These are phyloP conservation scores for Piaya cayana DNA, from an alignment of 2,113 vertebrate species.

Conservation along the genomic window DNA sequence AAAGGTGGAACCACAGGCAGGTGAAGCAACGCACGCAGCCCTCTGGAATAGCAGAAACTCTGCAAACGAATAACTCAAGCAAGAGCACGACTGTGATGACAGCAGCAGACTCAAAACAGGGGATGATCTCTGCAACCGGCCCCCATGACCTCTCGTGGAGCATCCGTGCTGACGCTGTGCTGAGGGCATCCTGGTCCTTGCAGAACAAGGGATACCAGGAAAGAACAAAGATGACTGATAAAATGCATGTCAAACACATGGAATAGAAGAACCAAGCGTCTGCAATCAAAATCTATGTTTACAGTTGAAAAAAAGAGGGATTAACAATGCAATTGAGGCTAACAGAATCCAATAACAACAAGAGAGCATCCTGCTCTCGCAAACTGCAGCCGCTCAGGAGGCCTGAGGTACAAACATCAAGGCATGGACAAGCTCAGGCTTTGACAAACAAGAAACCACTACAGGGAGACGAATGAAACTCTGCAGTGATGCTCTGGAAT, in stretches of 20 bases:
- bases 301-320: not conserved
- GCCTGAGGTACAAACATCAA: not conserved
- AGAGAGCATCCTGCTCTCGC: not conserved
- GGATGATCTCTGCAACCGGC: not conserved
- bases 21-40: rapidly evolving
- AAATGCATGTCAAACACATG: not conserved
- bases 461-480: not conserved
- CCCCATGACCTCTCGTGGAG: not conserved
- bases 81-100: not conserved
- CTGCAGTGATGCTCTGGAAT: not conserved
- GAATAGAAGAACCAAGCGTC: not conserved
- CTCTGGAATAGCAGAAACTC: not conserved
- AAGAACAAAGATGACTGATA: not conserved
- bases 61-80: not conserved
- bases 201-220: not conserved
- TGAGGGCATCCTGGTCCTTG: not conserved
- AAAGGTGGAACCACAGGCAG: not conserved
- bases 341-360: not conserved
- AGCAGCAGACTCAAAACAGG: not conserved
- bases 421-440: not conserved
- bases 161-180: not conserved
- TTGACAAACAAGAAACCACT: not conserved
- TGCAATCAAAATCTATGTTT: not conserved
- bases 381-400: not conserved
- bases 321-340: not conserved